A percentile compares a stretch with the other conserved stretches of the same genome.
phyloP scores from a whole-genome alignment of 2,113 vertebrate genomes.

The Clupea harengus region DNA sequence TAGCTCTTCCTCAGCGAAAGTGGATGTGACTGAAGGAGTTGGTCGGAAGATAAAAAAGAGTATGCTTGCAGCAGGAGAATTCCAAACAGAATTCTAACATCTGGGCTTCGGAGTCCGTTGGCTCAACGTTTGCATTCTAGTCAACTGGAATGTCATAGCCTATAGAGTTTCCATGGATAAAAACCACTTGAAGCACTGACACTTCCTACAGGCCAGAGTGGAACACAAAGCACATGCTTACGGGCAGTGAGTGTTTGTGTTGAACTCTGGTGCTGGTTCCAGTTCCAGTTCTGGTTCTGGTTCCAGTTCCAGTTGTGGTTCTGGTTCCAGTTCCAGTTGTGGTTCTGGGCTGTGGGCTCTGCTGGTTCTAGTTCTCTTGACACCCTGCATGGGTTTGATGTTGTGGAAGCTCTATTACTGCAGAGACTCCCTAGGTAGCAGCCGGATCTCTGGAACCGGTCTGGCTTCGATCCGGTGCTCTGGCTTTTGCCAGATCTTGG shows the following conservation, averaged over 20 bases:
- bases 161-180: not conserved
- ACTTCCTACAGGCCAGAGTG: not conserved
- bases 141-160: not conserved
- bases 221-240: not conserved
- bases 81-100: conserved; percentile 29
- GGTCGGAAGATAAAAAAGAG: conserved; percentile 37
- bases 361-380: not conserved
- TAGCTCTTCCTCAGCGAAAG: conserved; percentile 38
- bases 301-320: not conserved
- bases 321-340: not conserved
- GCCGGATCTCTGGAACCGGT: not conserved
- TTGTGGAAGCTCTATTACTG: conserved; percentile 56
- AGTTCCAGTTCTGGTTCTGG: too few relatives aligned
- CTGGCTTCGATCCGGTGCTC: not conserved
- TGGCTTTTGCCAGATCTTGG: not conserved
- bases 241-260: not conserved
- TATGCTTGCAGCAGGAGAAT: conserved; percentile 49
- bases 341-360: not conserved
- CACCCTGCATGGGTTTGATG: conserved; percentile 22
- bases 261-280: too few relatives aligned
- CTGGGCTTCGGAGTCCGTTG: conserved; percentile 33
- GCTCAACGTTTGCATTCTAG: not conserved
- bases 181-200: not conserved
- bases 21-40: conserved; percentile 51
- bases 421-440: not conserved